Percentiles rank a stretch among this genome's conserved stretches.
Evolutionary conservation across 1,140 invertebrate genomes (phyloP).

Genomic region (Monochamus saltuarius): DNA sequence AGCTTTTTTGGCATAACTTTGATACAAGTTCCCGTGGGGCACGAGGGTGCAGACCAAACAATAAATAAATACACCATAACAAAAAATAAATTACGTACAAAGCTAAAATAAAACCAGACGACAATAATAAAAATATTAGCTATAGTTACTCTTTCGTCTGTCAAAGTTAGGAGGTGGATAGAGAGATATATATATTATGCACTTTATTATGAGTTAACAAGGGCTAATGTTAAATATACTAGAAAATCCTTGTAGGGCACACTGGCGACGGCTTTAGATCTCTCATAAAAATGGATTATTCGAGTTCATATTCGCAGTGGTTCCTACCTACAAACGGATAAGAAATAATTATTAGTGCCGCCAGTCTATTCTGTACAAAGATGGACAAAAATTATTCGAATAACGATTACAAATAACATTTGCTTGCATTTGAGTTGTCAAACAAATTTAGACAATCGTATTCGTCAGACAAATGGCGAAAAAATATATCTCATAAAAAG

Average conservation of each 20-base stretch:
- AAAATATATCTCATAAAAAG: no score
- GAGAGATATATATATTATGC: conserved; percentile 19
- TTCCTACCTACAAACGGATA: conserved; percentile 39
- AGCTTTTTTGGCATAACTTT: conserved; percentile 35
- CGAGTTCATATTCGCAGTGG: conserved; percentile 38
- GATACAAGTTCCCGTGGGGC: conserved; percentile 21
- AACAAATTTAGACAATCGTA: no score
- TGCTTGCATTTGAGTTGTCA: no score
- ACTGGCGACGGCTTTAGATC: not conserved
- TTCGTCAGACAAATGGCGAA: no score
- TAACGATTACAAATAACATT: no score
- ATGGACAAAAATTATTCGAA: no score
- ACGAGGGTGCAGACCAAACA: conserved; percentile 12
- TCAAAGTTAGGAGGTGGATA: conserved; percentile 13
- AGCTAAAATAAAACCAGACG: conserved; percentile 1
- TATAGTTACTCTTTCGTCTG: conserved; percentile 5
- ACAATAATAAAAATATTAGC: not conserved
- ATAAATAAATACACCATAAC: conserved; percentile 29
- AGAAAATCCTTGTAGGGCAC: conserved; percentile 6
- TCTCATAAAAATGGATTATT: conserved; percentile 52
- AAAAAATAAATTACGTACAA: conserved; percentile 30
- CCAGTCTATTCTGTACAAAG: no score
- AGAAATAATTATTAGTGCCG: conserved; percentile 1
- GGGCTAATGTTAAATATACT: conserved; percentile 13
- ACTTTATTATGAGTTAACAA: conserved; percentile 16